phyloP scores from a whole-genome alignment of 1,140 invertebrate genomes.

The Himalopsyche phryganea region DNA sequence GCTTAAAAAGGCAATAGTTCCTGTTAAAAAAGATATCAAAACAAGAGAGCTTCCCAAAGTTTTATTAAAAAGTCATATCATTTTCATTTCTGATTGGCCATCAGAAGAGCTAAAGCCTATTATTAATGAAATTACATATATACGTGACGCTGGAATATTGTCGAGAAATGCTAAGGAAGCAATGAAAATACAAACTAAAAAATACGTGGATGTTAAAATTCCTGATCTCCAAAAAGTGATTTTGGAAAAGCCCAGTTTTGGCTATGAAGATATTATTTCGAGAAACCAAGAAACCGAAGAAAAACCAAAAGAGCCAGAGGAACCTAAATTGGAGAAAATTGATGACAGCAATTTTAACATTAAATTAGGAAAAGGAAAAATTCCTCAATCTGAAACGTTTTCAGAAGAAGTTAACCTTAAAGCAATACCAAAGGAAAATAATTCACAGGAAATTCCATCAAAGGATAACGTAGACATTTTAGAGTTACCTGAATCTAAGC shows the following conservation, averaged over 20 bases:
- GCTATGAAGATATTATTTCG: constrained; percentile 42
- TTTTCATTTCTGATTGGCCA: constrained; percentile 58
- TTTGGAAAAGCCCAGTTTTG: constrained; percentile 48
- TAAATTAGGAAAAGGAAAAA: constrained; percentile 45
- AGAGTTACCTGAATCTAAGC: not conserved
- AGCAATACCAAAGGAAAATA: constrained; percentile 17
- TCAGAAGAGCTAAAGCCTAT: constrained; percentile 52
- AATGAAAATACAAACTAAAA: constrained; percentile 57
- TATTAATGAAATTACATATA: constrained; percentile 53
- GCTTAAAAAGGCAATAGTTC: constrained; percentile 57
- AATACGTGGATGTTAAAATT: constrained; percentile 41
- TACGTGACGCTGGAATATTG: constrained; percentile 60
- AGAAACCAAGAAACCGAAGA: constrained; percentile 27
- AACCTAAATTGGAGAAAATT: constrained; percentile 24
- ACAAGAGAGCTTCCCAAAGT: constrained; percentile 60
- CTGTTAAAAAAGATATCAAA: constrained; percentile 51
- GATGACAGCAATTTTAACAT: constrained; percentile 31
- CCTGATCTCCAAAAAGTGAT: constrained; percentile 49
- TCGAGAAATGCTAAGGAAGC: constrained; percentile 68
- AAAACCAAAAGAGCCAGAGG: constrained; percentile 27
- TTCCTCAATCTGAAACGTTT: constrained; percentile 41
- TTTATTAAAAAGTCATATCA: constrained; percentile 63
- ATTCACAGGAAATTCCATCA: constrained; percentile 1
- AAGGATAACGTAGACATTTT: not conserved
- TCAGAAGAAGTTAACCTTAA: constrained; percentile 20